Percentiles rank a stretch among this genome's conserved stretches.
phyloP scores from a whole-genome alignment of 2,797 vertebrate genomes.

The Dendrocincla tyrannina region DNA sequence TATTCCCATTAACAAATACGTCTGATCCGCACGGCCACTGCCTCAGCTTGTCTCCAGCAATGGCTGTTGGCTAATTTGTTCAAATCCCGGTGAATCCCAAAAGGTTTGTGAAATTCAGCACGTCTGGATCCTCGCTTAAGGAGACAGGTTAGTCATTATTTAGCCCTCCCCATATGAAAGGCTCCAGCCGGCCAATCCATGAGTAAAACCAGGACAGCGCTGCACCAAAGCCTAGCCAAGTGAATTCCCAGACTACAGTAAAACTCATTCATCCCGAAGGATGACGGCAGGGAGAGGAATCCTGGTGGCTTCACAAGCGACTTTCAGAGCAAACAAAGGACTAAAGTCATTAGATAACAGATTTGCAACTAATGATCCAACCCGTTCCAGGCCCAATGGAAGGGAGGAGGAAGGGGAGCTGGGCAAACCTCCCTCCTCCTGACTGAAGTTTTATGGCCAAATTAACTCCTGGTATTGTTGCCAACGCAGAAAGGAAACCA shows the following conservation, averaged over 20 bases:
- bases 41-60: neutral
- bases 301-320: neutral
- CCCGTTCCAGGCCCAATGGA: neutral
- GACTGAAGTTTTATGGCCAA: neutral
- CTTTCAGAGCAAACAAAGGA: slow-evolving; percentile 5
- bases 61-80: neutral
- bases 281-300: neutral
- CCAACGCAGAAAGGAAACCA: neutral
- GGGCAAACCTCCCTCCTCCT: neutral
- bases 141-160: neutral
- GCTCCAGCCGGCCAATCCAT: neutral
- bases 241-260: neutral
- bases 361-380: neutral
- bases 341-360: neutral
- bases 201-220: neutral
- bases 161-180: neutral
- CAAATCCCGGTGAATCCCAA: neutral
- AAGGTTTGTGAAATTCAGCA: neutral
- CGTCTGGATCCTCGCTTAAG: neutral
- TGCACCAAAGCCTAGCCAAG: neutral
- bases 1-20: neutral
- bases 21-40: neutral
- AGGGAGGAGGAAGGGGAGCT: neutral
- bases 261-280: neutral
- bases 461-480: neutral